Evolutionary conservation across 1,140 invertebrate species (phyloP), one percentile per base, ranked within the genome.

Genomic region (Drosophila gunungcola): DNA sequence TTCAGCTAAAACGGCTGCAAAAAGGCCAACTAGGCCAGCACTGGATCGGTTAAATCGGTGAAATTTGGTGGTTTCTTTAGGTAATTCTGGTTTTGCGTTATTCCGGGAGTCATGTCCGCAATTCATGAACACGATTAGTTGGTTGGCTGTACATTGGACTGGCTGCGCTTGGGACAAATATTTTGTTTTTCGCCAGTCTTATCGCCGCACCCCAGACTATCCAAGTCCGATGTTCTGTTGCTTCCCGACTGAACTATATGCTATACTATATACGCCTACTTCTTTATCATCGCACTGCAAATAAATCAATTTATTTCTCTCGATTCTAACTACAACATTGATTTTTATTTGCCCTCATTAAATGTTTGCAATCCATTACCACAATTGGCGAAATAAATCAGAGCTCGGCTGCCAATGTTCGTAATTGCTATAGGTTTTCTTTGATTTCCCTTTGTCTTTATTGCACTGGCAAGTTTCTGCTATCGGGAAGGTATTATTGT

Each of bases 81-180:
- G 39, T 41, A 36, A 32, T 48, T 49, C 38, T 68, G 27, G 34
- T n/a, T 38, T 36, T 36, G 43, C 27, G 46, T 39, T 77, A 39
- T 61, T 52, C 54, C 25, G 27, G 29, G 36, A 68, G 41, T 62
- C 73, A 51, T 51, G 48, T 51, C 29, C 48, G 53, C 65, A n/a
- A 21, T 13, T 54, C 57, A 51, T 34, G 75, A 62, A 60, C 56
- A 54, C 27, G 58, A 74, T 67, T 64, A 52, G 60, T 57, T 36
- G 13, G 27, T 54, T 39, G 45, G 41, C 48, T 13, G 48, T 25
- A 43, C 52, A 54, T 56, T 68, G 56, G 53, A 56, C 54, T 52
- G 43, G 16, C 16, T 60, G 45, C 13, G 38, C 38, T 53, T 41
- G 36, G 48, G 39, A 29, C 60, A 63, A 63, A 39, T 54, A 63